phyloP scores from a whole-genome alignment of 2,888 invertebrate genomes.

The Zele albiditarsus region DNA sequence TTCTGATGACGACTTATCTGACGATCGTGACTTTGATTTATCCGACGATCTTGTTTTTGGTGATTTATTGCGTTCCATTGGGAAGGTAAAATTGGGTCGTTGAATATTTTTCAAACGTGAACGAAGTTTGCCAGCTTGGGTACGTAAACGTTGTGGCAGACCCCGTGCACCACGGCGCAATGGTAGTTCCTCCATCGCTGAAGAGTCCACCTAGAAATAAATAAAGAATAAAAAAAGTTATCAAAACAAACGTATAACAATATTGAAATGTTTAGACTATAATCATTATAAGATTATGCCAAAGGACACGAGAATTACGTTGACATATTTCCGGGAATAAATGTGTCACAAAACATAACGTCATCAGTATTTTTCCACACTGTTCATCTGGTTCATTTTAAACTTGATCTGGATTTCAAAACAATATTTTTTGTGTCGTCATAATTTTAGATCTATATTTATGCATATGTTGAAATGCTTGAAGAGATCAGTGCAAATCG shows the following conservation, averaged over 20 bases:
- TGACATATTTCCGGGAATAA: background rate
- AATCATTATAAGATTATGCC: background rate
- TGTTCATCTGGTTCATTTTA: background rate
- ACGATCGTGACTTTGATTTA: slow-evolving; percentile 52
- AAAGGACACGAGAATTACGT: background rate
- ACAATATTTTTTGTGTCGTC: background rate
- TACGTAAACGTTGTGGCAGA: slow-evolving; percentile 77
- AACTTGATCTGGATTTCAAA: background rate
- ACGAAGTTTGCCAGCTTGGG: slow-evolving; percentile 83
- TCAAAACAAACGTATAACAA: background rate
- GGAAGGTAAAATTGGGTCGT: slow-evolving; percentile 75
- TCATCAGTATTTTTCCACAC: background rate
- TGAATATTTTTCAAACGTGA: slow-evolving; percentile 80
- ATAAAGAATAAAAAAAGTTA: background rate
- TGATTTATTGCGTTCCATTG: slow-evolving; percentile 61
- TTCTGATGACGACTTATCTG: slow-evolving; percentile 46
- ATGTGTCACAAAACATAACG: background rate
- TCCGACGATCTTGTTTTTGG: slow-evolving; percentile 67
- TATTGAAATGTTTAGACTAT: background rate
- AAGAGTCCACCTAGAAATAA: slow-evolving; percentile 76
- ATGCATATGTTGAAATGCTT: background rate
- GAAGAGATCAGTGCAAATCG: background rate
- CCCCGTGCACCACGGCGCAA: slow-evolving; percentile 61
- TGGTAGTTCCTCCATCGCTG: slow-evolving; percentile 76
- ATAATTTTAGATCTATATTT: background rate